Conservation (phyloP, 2,797 vertebrate genomes). For the Caiman crocodilus region DNA sequence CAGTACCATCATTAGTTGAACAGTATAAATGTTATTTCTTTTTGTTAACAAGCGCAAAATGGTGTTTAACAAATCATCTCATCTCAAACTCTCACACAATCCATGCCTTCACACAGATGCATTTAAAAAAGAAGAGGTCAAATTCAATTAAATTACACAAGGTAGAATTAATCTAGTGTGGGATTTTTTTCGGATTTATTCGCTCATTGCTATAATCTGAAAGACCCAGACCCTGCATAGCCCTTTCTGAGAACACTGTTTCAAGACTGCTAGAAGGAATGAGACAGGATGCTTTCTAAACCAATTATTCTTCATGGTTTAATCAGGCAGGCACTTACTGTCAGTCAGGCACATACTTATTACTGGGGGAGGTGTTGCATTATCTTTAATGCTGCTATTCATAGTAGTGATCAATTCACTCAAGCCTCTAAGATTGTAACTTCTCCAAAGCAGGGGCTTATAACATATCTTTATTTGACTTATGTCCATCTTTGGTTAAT, state of each 20-base stretch:
- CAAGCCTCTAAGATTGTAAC: background rate
- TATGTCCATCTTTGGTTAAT: background rate
- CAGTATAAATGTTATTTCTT: background rate
- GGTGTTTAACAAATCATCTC: background rate
- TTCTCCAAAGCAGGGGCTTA: background rate
- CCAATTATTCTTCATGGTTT: constrained; percentile 24
- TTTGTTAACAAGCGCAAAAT: background rate
- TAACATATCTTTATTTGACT: background rate
- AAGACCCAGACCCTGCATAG: background rate
- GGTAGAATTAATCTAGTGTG: too few relatives aligned
- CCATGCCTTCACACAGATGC: background rate
- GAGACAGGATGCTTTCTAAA: constrained; percentile 18
- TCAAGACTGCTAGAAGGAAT: background rate
- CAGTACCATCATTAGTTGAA: accelerated
- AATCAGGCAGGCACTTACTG: background rate
- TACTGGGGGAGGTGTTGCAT: background rate
- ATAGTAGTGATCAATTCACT: background rate
- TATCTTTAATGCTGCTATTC: background rate
- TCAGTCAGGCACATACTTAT: background rate
- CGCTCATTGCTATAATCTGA: background rate
- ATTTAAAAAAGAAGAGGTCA: background rate
- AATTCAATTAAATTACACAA: too few relatives aligned
- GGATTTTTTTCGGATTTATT: background rate
- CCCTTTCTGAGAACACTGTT: background rate
- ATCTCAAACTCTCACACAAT: too few relatives aligned